phyloP scores from a whole-genome alignment of 2,888 invertebrate genomes.

The Cheilosia pagana region DNA sequence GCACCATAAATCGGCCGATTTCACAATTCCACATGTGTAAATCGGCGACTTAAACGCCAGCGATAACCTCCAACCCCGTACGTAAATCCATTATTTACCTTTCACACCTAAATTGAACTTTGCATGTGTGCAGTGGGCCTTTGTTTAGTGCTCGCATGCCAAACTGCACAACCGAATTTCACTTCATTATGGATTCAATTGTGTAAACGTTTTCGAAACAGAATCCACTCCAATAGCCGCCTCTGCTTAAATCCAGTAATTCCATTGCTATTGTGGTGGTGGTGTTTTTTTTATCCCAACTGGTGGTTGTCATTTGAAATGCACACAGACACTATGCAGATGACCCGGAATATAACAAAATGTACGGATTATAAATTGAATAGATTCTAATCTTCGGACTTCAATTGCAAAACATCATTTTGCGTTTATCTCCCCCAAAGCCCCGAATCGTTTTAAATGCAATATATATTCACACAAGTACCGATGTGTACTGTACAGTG shows the following conservation, averaged over 20 bases:
- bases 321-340: background rate
- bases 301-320: constrained; percentile 29
- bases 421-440: constrained; percentile 62
- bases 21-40: constrained; percentile 31
- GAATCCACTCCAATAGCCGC: constrained; percentile 23
- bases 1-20: constrained; percentile 24
- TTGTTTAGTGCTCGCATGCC: constrained; percentile 1
- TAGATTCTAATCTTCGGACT: constrained; percentile 69
- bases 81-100: constrained; percentile 58
- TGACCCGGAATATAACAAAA: constrained; percentile 45
- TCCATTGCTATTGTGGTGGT: constrained; percentile 45
- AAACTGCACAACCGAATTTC: constrained; percentile 14
- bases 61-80: constrained; percentile 20
- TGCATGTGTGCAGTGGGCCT: background rate
- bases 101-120: constrained; percentile 46
- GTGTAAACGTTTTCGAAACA: constrained; percentile 19
- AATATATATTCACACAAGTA: constrained; percentile 66
- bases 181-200: constrained; percentile 66
- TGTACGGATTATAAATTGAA: constrained; percentile 70
- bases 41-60: constrained; percentile 23
- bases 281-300: background rate
- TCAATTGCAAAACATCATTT: constrained; percentile 62
- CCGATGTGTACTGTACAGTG: background rate
- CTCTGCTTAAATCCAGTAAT: constrained; percentile 31
- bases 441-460: constrained; percentile 67